Evolutionary conservation across 2,888 invertebrate genomes (phyloP).

Genomic region (Slavum lentiscoides): DNA sequence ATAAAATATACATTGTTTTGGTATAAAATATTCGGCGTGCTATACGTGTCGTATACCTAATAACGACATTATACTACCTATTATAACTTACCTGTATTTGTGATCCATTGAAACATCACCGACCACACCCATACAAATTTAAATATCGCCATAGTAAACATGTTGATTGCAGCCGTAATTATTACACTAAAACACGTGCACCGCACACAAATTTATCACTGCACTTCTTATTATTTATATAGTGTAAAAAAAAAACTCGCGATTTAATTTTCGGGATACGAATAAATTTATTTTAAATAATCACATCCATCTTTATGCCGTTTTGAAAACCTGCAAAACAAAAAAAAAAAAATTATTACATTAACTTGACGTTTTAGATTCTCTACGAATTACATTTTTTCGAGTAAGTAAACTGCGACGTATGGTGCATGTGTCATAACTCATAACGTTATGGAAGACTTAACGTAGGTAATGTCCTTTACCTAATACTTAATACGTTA

Average conservation of each 20-base stretch:
- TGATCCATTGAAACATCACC: slow-evolving; percentile 41
- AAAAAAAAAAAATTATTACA: slow-evolving; percentile 1
- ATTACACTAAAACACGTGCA: background rate
- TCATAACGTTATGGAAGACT: too few species aligned
- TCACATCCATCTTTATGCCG: background rate
- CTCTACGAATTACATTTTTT: too few species aligned
- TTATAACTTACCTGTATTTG: slow-evolving; percentile 24
- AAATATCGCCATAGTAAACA: slow-evolving; percentile 12
- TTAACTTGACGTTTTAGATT: too few species aligned
- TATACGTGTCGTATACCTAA: too few species aligned
- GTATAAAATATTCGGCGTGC: too few species aligned
- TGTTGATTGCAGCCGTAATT: slow-evolving; percentile 15
- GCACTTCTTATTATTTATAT: background rate
- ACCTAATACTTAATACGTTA: too few species aligned
- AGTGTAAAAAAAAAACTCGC: background rate
- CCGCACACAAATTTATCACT: background rate
- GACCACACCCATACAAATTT: slow-evolving; percentile 7
- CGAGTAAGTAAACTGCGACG: too few species aligned
- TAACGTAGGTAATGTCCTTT: too few species aligned
- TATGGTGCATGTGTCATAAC: too few species aligned
- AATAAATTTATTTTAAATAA: slow-evolving; percentile 12
- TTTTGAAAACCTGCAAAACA: background rate
- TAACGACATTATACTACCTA: too few species aligned
- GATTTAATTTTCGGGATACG: background rate
- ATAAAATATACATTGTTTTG: too few species aligned